Evolutionary conservation across 1,140 invertebrate species (phyloP).

Genomic region (Hycleus phaleratus): DNA sequence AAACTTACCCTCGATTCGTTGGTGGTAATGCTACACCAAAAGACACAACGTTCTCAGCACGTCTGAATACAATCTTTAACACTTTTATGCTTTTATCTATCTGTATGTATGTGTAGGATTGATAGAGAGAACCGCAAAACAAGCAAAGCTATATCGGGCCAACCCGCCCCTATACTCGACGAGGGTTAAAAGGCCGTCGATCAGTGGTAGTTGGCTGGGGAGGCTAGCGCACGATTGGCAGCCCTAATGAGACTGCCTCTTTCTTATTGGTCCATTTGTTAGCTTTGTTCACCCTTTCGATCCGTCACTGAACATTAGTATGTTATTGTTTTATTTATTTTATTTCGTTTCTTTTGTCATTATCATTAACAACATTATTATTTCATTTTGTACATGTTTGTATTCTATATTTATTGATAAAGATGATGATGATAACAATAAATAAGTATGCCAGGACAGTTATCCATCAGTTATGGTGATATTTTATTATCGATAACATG

Average conservation of each 20-base stretch:
- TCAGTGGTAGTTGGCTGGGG: conserved; percentile 28
- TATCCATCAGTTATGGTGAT: conserved; percentile 4
- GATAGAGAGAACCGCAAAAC: background rate
- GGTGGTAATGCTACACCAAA: too few relatives aligned
- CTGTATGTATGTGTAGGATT: too few relatives aligned
- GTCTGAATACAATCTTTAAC: too few relatives aligned
- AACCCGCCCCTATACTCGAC: conserved; percentile 23
- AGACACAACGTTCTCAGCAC: too few relatives aligned
- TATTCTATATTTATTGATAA: too few relatives aligned
- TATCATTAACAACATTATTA: too few relatives aligned
- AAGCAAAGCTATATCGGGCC: background rate
- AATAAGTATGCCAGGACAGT: background rate
- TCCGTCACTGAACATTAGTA: conserved; percentile 30
- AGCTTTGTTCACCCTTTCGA: conserved; percentile 33
- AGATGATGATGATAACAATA: background rate
- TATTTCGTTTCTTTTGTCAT: background rate
- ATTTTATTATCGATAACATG: conserved; percentile 12
- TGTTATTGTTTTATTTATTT: too few relatives aligned
- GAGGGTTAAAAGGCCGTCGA: conserved; percentile 37
- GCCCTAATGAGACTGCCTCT: conserved; percentile 15
- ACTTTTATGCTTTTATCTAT: too few relatives aligned
- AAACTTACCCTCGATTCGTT: too few relatives aligned
- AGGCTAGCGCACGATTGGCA: conserved; percentile 24
- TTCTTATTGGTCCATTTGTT: conserved; percentile 24
- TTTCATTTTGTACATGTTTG: too few relatives aligned